A percentile compares a stretch with the other conserved stretches of the same genome.
Evolutionary conservation across 2,113 vertebrate genomes (phyloP).

Genomic region (Oreochromis niloticus): DNA sequence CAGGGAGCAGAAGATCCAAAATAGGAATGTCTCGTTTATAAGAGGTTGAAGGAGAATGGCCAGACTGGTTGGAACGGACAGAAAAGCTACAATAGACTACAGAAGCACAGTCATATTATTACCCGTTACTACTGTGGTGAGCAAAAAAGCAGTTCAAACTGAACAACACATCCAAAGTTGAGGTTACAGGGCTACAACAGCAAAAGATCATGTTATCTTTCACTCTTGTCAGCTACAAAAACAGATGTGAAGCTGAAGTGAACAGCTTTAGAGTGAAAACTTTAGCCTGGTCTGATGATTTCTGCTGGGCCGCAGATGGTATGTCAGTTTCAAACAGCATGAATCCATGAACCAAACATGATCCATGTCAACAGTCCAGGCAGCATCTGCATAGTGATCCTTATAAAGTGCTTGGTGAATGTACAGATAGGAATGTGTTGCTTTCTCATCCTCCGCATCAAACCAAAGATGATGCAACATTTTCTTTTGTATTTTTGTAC

Average conservation of each 20-base stretch:
- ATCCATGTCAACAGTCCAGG: not conserved
- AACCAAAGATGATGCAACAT: not conserved
- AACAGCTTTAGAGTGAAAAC: not conserved
- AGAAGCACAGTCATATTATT: not conserved
- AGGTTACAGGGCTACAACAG: not conserved
- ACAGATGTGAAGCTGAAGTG: not conserved
- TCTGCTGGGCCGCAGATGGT: not conserved
- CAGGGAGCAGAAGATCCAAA: not conserved
- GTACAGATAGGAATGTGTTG: not conserved
- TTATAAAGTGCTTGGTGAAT: not conserved
- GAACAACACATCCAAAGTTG: not conserved
- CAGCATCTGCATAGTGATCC: not conserved
- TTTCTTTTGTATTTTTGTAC: not conserved
- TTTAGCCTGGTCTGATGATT: not conserved
- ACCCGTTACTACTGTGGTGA: not conserved
- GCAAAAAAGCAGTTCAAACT: not conserved
- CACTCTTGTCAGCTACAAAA: not conserved
- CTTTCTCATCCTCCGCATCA: not conserved
- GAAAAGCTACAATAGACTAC: not conserved
- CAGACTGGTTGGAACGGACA: not conserved
- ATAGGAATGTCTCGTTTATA: fast-evolving
- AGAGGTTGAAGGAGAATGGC: not conserved
- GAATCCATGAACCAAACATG: not conserved
- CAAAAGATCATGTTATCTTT: not conserved
- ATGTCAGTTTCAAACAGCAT: not conserved